phyloP scores from a whole-genome alignment of 2,797 vertebrate genomes.

The Chaetodon trifasciatus region DNA sequence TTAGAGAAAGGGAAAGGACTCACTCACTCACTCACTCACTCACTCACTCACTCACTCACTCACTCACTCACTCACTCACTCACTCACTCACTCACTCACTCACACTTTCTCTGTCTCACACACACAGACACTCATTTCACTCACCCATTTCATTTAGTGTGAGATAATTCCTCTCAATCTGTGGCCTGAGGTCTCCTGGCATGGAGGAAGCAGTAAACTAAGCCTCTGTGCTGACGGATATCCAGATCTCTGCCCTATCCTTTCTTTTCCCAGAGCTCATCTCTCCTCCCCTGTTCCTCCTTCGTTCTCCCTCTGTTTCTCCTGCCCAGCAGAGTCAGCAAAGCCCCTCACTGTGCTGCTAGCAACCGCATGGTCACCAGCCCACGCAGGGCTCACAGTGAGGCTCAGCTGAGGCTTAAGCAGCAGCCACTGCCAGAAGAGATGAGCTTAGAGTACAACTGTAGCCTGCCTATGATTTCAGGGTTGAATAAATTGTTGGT shows the following conservation, averaged over 20 bases:
- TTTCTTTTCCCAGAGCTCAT: constrained; percentile 41
- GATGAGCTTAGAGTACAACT: constrained; percentile 44
- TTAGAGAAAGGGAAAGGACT: neutral
- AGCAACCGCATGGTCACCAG: constrained; percentile 31
- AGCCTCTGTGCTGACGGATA: constrained; percentile 65
- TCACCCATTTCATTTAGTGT: constrained; percentile 65
- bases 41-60: too few relatives aligned
- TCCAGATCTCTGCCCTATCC: constrained; percentile 52
- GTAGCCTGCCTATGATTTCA: constrained; percentile 29
- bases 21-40: too few relatives aligned
- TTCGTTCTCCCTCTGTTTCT: constrained; percentile 13
- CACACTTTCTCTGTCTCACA: neutral
- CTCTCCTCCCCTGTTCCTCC: constrained; percentile 21
- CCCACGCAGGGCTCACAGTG: constrained; percentile 52
- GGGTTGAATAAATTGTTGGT: constrained; percentile 9
- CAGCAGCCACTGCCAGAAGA: constrained; percentile 41
- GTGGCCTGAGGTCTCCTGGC: constrained; percentile 72
- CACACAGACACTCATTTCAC: constrained; percentile 5
- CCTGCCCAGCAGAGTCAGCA: constrained; percentile 47
- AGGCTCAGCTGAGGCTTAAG: constrained; percentile 55
- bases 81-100: too few relatives aligned
- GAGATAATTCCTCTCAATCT: constrained; percentile 71
- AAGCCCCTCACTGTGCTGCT: constrained; percentile 25
- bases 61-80: neutral
- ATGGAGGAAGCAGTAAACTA: constrained; percentile 49